These are phyloP conservation scores for Phacellophora camtschatica DNA, from an alignment of 30 jellyfish, hydroid and myxozoan genomes.

Conservation along the genomic window DNA sequence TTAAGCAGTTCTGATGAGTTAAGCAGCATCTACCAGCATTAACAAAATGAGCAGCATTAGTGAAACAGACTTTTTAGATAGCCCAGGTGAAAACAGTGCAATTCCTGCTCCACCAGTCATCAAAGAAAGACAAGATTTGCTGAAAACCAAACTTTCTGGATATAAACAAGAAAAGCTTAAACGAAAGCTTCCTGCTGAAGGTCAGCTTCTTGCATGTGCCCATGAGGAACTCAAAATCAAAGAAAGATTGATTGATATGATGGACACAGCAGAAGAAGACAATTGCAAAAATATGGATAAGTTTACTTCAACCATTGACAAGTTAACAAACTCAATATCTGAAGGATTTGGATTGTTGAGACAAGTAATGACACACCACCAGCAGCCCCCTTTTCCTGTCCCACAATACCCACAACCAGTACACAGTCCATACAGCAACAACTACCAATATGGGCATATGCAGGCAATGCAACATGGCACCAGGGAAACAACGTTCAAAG, in stretches of 20 bases:
- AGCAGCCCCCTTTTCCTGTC: neutral
- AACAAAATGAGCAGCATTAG: no score
- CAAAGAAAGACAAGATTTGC: neutral
- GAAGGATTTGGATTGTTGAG: neutral
- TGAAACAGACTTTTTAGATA: no score
- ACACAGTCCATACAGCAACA: neutral
- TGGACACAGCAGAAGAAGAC: neutral
- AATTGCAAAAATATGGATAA: neutral
- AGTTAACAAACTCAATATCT: neutral
- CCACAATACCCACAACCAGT: neutral
- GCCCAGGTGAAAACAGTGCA: no score
- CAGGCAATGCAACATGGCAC: neutral
- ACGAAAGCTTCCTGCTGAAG: neutral
- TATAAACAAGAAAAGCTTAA: slow-evolving; percentile 2
- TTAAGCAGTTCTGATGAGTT: no score
- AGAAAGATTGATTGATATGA: slow-evolving; percentile 12
- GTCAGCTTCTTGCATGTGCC: slow-evolving; percentile 9
- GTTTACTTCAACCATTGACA: slow-evolving; percentile 1
- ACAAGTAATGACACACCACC: neutral
- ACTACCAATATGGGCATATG: neutral
- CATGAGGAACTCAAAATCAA: slow-evolving; percentile 10
- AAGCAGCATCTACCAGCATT: no score
- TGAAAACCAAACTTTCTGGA: neutral
- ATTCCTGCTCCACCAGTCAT: neutral
- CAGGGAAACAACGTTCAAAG: neutral